Conservation (phyloP, 2,797 vertebrate species). For the Psittacula echo region DNA sequence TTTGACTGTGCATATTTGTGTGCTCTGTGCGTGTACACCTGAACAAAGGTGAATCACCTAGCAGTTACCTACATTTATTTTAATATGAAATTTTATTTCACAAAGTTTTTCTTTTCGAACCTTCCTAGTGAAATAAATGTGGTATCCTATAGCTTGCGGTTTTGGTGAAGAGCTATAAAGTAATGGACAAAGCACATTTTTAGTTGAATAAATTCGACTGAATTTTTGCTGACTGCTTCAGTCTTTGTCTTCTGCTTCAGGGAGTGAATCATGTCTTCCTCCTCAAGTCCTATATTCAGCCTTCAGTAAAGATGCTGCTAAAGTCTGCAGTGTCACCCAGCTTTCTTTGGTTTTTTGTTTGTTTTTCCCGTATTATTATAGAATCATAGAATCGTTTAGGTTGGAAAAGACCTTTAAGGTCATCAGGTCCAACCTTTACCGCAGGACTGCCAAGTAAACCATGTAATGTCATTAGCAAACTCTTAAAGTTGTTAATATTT, state of each 20-base stretch:
- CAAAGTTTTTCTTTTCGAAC: background rate
- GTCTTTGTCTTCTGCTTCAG: background rate
- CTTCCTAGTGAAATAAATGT: background rate
- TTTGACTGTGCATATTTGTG: background rate
- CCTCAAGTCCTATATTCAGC: background rate
- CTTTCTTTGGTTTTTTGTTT: background rate
- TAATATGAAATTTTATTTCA: background rate
- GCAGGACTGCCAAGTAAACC: background rate
- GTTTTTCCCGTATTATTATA: background rate
- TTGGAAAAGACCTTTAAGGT: background rate
- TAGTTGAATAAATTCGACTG: background rate
- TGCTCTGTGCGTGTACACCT: background rate
- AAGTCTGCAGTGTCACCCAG: background rate
- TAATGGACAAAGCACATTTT: background rate
- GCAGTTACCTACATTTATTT: background rate
- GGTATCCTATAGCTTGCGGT: background rate
- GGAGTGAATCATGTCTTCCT: background rate
- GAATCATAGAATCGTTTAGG: background rate
- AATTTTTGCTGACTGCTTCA: background rate
- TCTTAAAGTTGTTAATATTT: background rate
- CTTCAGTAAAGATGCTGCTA: background rate
- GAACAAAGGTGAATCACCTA: fast-evolving
- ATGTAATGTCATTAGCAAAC: background rate
- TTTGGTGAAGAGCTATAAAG: background rate
- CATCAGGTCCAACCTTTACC: background rate